Evolutionary conservation across 2,113 vertebrate genomes (phyloP).

Genomic region (Scalopus aquaticus): DNA sequence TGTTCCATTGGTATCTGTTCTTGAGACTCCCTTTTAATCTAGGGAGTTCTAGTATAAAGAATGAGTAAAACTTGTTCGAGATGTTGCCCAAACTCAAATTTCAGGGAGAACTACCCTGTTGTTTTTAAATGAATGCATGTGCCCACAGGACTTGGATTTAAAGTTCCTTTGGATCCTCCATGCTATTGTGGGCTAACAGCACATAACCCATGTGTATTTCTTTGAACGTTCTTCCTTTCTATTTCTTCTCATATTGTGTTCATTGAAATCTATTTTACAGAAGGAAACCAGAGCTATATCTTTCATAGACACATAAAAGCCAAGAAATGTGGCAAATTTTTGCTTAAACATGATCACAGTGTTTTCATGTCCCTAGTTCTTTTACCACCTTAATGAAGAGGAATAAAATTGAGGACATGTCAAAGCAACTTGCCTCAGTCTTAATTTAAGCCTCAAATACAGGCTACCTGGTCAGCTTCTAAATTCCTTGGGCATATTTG

Average conservation of each 20-base stretch:
- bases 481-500: neutral
- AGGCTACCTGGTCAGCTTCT: neutral
- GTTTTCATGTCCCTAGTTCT: neutral
- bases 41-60: neutral
- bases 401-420: neutral
- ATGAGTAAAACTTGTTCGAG: neutral
- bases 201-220: neutral
- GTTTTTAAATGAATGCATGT: neutral
- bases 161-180: slow-evolving; percentile 12
- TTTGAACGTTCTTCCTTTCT: neutral
- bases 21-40: neutral
- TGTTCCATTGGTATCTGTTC: neutral
- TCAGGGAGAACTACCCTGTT: neutral
- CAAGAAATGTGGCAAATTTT: slow-evolving; percentile 20
- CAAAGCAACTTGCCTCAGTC: neutral
- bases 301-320: slow-evolving; percentile 25
- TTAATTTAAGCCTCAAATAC: neutral
- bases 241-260: neutral
- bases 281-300: neutral
- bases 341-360: neutral
- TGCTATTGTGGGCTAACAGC: neutral
- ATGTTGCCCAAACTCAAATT: neutral
- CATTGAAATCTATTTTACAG: neutral
- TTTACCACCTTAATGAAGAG: slow-evolving; percentile 10
- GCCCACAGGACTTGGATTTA: neutral